Base-by-base conservation (phyloP, 2,113 vertebrate genomes). In the Mesembrinibis cayennensis region DNA sequence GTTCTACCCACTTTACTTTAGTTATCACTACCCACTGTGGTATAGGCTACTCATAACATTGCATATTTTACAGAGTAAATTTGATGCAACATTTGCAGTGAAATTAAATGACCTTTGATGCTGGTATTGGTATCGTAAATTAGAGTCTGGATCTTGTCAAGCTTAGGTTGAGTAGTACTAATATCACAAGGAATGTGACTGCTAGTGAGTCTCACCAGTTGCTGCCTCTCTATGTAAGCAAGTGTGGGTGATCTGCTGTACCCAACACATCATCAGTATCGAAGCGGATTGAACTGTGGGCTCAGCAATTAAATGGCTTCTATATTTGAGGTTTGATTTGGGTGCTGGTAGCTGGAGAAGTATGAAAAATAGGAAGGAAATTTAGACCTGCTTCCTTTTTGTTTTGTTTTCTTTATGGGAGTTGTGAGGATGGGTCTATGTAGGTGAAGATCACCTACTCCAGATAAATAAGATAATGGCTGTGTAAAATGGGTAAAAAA, bases 381-480 rank as follows among this genome's bases (percentile, higher is more conserved):
- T 34, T 45, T 50, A 69, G 67, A 55, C 14, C 4, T 16, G 29
- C 5, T 80, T 30, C 34, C 40, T 11, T 20, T 3, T 67, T 36
- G 2, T 32, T 44, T 78, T 14, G 2, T 32, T 49, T 58, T 42
- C 8, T 34, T 52, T 25, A 4, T 23, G 14, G 6, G 40, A 3
- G 4, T 38, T 1, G 1, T 77, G 29, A 73, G 32, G 5, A 30
- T 42, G 15, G 2, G 1, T 66, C 44, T 76, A 1, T 50, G 36
- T 49, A 62, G 32, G 20, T 67, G n/a, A 45, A 44, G 40, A 45
- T 89, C 12, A 42, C 27, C 22, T 53, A 12, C 6, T 61, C 10
- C 27, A 66, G 15, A 3, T n/a, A 80, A 77, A 20, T 49, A 61
- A 45, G 7, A 21, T 53, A 42, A 29, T 59, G 8, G 7, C 5